Conservation (phyloP, 2,113 vertebrate species). For the Seriola dumerili region DNA sequence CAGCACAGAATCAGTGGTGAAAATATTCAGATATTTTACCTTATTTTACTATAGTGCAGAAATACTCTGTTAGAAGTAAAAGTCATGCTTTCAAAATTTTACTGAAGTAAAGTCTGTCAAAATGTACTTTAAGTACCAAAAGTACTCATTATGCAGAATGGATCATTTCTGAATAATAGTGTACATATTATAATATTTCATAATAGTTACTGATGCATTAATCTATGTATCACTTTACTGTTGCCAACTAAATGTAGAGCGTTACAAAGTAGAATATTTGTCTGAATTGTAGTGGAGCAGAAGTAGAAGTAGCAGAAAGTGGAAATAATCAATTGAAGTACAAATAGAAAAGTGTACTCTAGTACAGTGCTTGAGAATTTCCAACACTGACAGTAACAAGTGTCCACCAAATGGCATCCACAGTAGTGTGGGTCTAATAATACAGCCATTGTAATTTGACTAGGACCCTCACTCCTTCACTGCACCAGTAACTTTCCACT, state of each 20-base stretch:
- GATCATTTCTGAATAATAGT: background rate
- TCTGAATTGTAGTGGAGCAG: background rate
- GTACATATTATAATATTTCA: background rate
- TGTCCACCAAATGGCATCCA: constrained; percentile 37
- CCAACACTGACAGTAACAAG: constrained; percentile 15
- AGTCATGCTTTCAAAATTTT: too few relatives aligned
- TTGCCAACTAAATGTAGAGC: background rate
- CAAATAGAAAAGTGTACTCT: background rate
- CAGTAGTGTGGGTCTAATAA: constrained; percentile 37
- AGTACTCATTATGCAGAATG: background rate
- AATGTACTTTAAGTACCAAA: background rate
- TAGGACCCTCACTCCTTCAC: constrained; percentile 40
- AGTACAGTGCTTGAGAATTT: background rate
- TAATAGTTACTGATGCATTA: background rate
- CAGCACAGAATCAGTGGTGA: background rate
- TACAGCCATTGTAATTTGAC: constrained; percentile 55
- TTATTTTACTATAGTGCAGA: too few relatives aligned
- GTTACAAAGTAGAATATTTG: background rate
- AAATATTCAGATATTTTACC: background rate
- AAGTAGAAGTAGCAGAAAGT: background rate
- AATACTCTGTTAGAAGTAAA: too few relatives aligned
- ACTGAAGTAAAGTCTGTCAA: background rate
- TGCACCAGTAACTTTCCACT: constrained; percentile 74
- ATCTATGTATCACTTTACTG: background rate
- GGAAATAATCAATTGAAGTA: background rate